A percentile compares a stretch with the other conserved stretches of the same genome.
Evolutionary conservation across 2,113 vertebrate genomes (phyloP).

Genomic region (Todiramphus saurophagus): DNA sequence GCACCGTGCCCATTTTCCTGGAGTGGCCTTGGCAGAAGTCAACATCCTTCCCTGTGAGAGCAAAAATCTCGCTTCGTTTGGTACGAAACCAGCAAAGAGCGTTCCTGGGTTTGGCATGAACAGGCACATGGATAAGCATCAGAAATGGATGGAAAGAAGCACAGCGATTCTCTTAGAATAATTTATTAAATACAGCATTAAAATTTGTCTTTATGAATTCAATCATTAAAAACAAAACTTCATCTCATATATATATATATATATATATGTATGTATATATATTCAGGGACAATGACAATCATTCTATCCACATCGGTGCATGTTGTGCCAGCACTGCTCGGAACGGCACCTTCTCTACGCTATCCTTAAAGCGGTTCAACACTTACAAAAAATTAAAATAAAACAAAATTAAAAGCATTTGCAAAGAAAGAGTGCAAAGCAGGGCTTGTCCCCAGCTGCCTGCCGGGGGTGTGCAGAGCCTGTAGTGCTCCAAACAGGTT

Average conservation of each 20-base stretch:
- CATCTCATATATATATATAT: constrained; percentile 34
- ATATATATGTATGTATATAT: not conserved
- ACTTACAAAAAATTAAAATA: not conserved
- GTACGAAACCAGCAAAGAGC: not conserved
- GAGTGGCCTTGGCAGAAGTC: not conserved
- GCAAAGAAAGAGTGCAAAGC: constrained; percentile 58
- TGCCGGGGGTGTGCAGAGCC: not conserved
- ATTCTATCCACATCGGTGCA: not conserved
- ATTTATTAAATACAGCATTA: constrained; percentile 76
- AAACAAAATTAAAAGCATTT: not conserved
- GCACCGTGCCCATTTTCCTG: fast-evolving
- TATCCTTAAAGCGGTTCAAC: constrained; percentile 38
- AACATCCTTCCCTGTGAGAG: not conserved
- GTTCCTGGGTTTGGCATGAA: constrained; percentile 12
- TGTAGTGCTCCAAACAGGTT: not conserved
- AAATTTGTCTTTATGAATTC: constrained; percentile 57
- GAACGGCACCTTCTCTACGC: not conserved
- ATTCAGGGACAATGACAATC: constrained; percentile 12
- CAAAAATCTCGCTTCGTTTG: not conserved
- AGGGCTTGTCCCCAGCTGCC: constrained; percentile 15
- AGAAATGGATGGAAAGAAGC: constrained; percentile 38
- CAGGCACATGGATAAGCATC: constrained; percentile 3
- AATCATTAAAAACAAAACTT: constrained; percentile 61
- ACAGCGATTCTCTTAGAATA: constrained; percentile 61
- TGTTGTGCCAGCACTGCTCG: constrained; percentile 26